Conservation (phyloP, 1,140 invertebrate species). For the Drosophila ambigua region DNA sequence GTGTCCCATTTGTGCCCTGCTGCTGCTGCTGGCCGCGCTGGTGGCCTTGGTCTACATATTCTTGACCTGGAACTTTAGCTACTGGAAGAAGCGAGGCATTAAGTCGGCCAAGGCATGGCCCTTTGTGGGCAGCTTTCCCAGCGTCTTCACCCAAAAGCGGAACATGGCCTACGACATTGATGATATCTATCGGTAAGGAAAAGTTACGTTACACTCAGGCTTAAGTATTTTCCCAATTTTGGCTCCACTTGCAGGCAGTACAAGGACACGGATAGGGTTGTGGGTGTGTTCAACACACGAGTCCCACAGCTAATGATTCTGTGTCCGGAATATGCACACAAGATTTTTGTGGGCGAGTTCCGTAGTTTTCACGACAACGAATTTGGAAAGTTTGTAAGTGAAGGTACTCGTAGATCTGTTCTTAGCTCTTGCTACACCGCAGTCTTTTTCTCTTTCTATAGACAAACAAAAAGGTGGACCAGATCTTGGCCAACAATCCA, state of each 20-base stretch:
- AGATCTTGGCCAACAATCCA: conserved; percentile 82
- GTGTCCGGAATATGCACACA: conserved; percentile 84
- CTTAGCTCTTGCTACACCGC: background rate
- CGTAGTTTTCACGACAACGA: conserved; percentile 80
- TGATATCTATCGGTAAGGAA: conserved; percentile 54
- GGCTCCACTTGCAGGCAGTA: conserved; percentile 27
- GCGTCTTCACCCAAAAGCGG: conserved; percentile 49
- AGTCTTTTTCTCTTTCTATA: conserved; percentile 7
- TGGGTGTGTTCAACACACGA: conserved; percentile 57
- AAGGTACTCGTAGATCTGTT: background rate
- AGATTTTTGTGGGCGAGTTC: conserved; percentile 84
- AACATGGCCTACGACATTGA: conserved; percentile 58
- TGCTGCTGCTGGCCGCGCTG: conserved; percentile 29
- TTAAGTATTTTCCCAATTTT: background rate
- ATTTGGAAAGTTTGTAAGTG: conserved; percentile 38
- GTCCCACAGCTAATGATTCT: conserved; percentile 81
- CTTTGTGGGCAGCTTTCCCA: conserved; percentile 72
- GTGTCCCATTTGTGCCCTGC: conserved; percentile 19
- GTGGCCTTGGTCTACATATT: conserved; percentile 65
- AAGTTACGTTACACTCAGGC: too few relatives aligned
- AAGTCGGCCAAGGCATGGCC: conserved; percentile 56
- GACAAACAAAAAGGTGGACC: conserved; percentile 76
- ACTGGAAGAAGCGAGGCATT: conserved; percentile 75
- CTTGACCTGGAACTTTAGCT: conserved; percentile 75
- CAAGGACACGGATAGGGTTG: conserved; percentile 49